Conservation (phyloP, 1,140 invertebrate genomes). For the Apocrypta bakeri region DNA sequence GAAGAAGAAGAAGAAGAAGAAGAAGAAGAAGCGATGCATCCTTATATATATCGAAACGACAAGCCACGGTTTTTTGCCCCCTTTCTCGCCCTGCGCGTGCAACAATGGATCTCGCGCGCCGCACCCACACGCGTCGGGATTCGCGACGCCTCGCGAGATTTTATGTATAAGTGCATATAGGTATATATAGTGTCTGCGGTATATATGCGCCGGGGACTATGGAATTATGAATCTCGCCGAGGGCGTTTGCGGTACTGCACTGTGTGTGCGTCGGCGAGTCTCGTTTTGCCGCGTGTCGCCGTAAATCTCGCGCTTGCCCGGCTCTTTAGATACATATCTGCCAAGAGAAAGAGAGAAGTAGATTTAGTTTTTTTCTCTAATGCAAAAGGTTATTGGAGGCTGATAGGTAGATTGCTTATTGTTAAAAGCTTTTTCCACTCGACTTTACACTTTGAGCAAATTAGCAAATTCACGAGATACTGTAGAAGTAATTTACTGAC, state of each 20-base stretch:
- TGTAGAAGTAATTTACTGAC: too few relatives aligned
- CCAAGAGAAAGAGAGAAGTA: not conserved
- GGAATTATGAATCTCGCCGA: not conserved
- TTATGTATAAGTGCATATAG: not conserved
- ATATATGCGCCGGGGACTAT: not conserved
- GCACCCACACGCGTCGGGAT: not conserved
- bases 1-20: too few relatives aligned
- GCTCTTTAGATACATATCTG: conserved; percentile 23
- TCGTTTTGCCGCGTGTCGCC: conserved; percentile 16
- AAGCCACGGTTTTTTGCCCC: conserved; percentile 33
- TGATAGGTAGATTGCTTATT: too few relatives aligned
- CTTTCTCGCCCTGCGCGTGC: conserved; percentile 26
- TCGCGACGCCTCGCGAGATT: not conserved
- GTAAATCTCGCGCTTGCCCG: conserved; percentile 20
- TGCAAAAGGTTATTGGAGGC: not conserved
- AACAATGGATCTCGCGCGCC: conserved; percentile 44
- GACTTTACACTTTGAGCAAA: too few relatives aligned
- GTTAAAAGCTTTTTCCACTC: too few relatives aligned
- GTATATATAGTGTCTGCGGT: too few relatives aligned
- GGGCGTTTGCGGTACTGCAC: not conserved
- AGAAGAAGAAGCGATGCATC: not conserved
- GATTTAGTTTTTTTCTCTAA: not conserved
- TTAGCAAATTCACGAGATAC: too few relatives aligned
- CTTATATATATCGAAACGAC: conserved; percentile 28
- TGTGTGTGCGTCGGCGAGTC: not conserved